Evolutionary conservation across 1,140 invertebrate species (phyloP), one percentile per base, ranked within the genome.

Genomic region (Achroia grisella): DNA sequence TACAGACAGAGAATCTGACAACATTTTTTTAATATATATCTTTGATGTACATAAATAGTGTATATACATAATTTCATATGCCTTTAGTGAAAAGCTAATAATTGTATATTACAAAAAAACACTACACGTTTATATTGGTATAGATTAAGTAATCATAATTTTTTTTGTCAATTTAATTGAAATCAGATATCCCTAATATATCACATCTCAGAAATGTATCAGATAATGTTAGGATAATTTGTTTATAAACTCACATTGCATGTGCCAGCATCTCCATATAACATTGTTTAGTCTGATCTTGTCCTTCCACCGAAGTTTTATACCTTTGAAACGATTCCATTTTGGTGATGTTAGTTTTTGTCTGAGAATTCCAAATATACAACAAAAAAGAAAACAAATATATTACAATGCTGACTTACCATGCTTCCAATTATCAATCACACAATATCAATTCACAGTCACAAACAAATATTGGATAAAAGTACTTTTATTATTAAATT

Each of bases 221-320:
- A 11, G 8, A 44, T 36, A 34, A 35, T 35, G 2, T 44, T 35
- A 35, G 3, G 2, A 23, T 23, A 6, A 23, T 48, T 44, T 40
- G 34, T 13, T 10, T 30, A 37, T 33, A 33, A 44, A 92, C 93
- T 94, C 89, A 98, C 97, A 99, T 87, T 99, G 98, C 95, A 99
- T 97, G 86, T 99, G 97, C 97, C 98, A 99, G 81, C 98, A 99
- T 77, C 98, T 91, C 98, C 98, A 99, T 69, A 99, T 99, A 45
- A 99, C 96, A 86, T 99, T 99, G 89, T 99, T 99, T 45, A 99
- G 87, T 60, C 98, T 91, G 63, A 99, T 99, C 88, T 99, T 98
- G 87, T 99, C 97, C 81, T 99, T 99, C 93, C 97, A 97, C 62
- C 95, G 90, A 42, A 99, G 87, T 65, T 97, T 93, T 57, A 99